Evolutionary conservation across 2,113 vertebrate genomes (phyloP).

Genomic region (Mesembrinibis cayennensis): DNA sequence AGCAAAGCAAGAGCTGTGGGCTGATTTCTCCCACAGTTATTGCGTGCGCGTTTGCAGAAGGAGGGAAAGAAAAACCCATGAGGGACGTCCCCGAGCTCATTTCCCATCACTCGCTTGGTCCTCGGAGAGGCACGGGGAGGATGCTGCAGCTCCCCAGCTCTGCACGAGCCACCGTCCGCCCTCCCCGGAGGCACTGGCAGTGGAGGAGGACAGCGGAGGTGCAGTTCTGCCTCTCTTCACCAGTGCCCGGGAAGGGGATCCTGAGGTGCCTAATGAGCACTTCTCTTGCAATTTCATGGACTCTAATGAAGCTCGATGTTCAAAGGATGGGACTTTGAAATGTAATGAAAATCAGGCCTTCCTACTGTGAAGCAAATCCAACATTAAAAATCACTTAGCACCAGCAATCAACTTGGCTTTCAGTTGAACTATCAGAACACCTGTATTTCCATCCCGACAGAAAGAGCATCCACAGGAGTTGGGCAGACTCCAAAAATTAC

Average conservation of each 20-base stretch:
- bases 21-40: neutral
- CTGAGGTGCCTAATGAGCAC: accelerated
- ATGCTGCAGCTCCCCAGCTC: neutral
- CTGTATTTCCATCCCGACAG: neutral
- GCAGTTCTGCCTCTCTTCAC: neutral
- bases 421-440: neutral
- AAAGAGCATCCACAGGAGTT: neutral
- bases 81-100: neutral
- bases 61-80: neutral
- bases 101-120: accelerated
- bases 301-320: accelerated
- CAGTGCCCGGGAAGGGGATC: accelerated
- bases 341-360: neutral
- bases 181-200: neutral
- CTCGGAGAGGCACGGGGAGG: accelerated
- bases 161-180: accelerated
- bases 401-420: neutral
- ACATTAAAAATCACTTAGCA: neutral
- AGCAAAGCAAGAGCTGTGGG: neutral
- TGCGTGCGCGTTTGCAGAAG: accelerated
- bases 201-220: neutral
- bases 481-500: neutral
- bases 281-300: neutral
- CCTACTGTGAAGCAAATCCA: neutral
- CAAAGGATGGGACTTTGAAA: neutral